Percentiles rank a stretch among this genome's conserved stretches.
These are phyloP conservation scores for Corythornis madagascariensis DNA, from an alignment of 2,113 vertebrate species.

Conservation along the genomic window DNA sequence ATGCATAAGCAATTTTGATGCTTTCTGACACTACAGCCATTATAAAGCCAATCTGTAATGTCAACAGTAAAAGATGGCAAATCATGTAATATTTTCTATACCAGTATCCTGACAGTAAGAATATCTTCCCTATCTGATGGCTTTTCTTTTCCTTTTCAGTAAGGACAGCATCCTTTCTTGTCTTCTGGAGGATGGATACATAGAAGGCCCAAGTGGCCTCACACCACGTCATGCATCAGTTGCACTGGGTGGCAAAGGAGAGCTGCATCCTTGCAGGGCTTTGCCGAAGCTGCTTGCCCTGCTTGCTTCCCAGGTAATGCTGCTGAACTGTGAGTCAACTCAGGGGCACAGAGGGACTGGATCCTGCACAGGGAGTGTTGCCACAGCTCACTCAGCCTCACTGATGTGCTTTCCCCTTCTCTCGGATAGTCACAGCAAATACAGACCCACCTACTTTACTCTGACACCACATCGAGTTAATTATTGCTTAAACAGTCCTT, in stretches of 20 bases:
- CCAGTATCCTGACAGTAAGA: neutral
- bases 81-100: neutral
- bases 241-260: neutral
- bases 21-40: neutral
- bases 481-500: neutral
- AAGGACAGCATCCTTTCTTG: neutral
- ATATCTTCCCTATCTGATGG: neutral
- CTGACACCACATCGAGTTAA: neutral
- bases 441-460: fast-evolving
- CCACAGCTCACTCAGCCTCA: neutral
- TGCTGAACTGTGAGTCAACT: fast-evolving
- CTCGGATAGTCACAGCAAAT: neutral
- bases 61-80: neutral
- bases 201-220: neutral
- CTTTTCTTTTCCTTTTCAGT: neutral
- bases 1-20: fast-evolving
- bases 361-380: neutral
- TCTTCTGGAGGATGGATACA: neutral
- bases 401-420: neutral
- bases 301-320: neutral
- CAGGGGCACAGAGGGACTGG: fast-evolving
- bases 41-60: neutral
- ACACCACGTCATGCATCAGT: too few species aligned
- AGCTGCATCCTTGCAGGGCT: neutral
- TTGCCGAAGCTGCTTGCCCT: neutral